Evolutionary conservation across 2,113 vertebrate genomes (phyloP).

Genomic region (Pelodiscus sinensis): DNA sequence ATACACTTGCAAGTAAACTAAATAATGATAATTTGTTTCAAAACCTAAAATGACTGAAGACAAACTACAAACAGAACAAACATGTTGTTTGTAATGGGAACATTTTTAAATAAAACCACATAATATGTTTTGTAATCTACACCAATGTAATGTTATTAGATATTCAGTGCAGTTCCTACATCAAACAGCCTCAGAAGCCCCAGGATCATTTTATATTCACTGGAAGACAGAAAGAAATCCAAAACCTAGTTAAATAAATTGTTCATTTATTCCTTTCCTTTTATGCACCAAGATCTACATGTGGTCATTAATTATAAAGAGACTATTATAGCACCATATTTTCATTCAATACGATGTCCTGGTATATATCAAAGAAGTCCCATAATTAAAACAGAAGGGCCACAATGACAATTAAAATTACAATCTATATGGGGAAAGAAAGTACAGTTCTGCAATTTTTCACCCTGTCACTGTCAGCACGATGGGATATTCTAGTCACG

Average conservation of each 20-base stretch:
- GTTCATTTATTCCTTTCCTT: constrained; percentile 89
- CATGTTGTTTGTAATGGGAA: constrained; percentile 50
- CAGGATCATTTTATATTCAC: constrained; percentile 83
- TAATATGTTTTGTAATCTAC: constrained; percentile 77
- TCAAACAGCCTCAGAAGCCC: constrained; percentile 82
- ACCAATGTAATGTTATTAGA: constrained; percentile 79
- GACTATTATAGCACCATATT: constrained; percentile 90
- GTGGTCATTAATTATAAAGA: constrained; percentile 91
- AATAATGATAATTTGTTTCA: constrained; percentile 41
- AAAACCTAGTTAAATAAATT: constrained; percentile 92
- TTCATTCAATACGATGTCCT: constrained; percentile 88
- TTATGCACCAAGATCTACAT: constrained; percentile 88
- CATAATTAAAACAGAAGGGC: constrained; percentile 91
- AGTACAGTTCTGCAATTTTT: constrained; percentile 89
- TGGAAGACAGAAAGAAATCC: constrained; percentile 85
- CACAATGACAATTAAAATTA: constrained; percentile 92
- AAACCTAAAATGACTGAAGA: constrained; percentile 31
- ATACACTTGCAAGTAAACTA: constrained; percentile 25
- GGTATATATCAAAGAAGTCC: constrained; percentile 90
- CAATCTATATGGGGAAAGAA: constrained; percentile 88
- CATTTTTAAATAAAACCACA: constrained; percentile 72
- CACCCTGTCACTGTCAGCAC: constrained; percentile 87
- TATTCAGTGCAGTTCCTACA: constrained; percentile 75
- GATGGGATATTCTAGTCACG: constrained; percentile 84
- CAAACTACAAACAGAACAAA: constrained; percentile 62